A percentile compares a stretch with the other conserved stretches of the same genome.
Conservation (phyloP, 2,113 vertebrate genomes). For the Nematolebias whitei region DNA sequence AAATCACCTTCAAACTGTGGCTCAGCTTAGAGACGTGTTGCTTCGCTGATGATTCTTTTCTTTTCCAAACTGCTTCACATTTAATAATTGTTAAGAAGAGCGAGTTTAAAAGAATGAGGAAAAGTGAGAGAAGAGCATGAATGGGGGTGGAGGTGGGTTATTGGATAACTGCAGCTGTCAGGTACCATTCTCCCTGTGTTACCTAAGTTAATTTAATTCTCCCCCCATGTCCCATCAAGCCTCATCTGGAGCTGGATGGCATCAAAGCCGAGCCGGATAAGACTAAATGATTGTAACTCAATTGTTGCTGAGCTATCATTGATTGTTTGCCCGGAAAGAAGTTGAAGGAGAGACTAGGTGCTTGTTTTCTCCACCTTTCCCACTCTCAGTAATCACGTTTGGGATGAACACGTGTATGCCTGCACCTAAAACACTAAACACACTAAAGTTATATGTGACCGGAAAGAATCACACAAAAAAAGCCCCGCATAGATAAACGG, state of each 20-base stretch:
- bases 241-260: slow-evolving; percentile 62
- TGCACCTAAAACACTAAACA: slow-evolving; percentile 14
- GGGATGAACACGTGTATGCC: slow-evolving; percentile 28
- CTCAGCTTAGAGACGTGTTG: slow-evolving; percentile 22
- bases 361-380: slow-evolving; percentile 63
- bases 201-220: slow-evolving; percentile 72
- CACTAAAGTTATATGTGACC: no score
- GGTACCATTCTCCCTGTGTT: slow-evolving; percentile 65
- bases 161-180: slow-evolving; percentile 73
- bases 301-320: slow-evolving; percentile 70
- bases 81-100: slow-evolving; percentile 37
- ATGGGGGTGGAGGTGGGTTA: slow-evolving; percentile 51
- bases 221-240: slow-evolving; percentile 56
- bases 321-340: slow-evolving; percentile 74
- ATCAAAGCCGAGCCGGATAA: slow-evolving; percentile 74
- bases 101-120: slow-evolving; percentile 30
- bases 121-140: slow-evolving; percentile 48
- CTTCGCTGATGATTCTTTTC: slow-evolving; percentile 27
- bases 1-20: slow-evolving; percentile 9
- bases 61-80: slow-evolving; percentile 46
- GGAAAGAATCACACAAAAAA: no score
- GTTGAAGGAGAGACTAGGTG: slow-evolving; percentile 65
- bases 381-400: slow-evolving; percentile 59
- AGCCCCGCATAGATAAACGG: slow-evolving; percentile 17
- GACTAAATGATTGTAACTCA: slow-evolving; percentile 75